These are phyloP conservation scores for Apteryx owenii DNA, from an alignment of 2,113 vertebrate genomes.

Conservation along the genomic window DNA sequence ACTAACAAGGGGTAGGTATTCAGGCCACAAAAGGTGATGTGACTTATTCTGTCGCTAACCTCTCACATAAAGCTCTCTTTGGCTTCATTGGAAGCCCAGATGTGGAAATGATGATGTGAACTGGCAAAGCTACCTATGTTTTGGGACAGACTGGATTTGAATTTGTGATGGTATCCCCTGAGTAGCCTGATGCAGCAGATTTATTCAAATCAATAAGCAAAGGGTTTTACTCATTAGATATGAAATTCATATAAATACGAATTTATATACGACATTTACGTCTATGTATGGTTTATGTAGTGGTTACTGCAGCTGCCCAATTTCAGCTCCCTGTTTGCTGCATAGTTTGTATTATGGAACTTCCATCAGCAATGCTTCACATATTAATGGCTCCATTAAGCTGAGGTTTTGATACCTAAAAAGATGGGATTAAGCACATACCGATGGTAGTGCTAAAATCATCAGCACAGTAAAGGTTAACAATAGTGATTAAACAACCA, in stretches of 20 bases:
- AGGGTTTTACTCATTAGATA: not conserved
- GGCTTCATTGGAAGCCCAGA: not conserved
- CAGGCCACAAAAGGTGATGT: not conserved
- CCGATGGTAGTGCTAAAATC: not conserved
- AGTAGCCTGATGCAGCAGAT: not conserved
- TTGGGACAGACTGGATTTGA: not conserved
- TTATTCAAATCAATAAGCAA: not conserved
- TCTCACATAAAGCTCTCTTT: not conserved
- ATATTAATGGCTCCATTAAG: fast-evolving
- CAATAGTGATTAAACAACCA: not conserved
- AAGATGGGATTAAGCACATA: not conserved
- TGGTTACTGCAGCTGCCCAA: not conserved
- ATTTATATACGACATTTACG: not conserved
- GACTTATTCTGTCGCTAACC: constrained; percentile 12
- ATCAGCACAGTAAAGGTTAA: not conserved
- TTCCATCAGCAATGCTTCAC: not conserved
- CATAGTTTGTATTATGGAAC: not conserved
- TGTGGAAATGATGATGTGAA: constrained; percentile 13
- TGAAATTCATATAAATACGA: not conserved
- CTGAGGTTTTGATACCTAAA: not conserved
- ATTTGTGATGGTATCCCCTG: not conserved
- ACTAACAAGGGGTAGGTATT: not conserved
- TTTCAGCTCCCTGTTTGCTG: not conserved
- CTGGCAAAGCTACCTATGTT: not conserved
- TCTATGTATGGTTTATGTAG: not conserved